These are phyloP conservation scores for Morelia viridis DNA, from an alignment of 2,797 vertebrate genomes.

Conservation along the genomic window DNA sequence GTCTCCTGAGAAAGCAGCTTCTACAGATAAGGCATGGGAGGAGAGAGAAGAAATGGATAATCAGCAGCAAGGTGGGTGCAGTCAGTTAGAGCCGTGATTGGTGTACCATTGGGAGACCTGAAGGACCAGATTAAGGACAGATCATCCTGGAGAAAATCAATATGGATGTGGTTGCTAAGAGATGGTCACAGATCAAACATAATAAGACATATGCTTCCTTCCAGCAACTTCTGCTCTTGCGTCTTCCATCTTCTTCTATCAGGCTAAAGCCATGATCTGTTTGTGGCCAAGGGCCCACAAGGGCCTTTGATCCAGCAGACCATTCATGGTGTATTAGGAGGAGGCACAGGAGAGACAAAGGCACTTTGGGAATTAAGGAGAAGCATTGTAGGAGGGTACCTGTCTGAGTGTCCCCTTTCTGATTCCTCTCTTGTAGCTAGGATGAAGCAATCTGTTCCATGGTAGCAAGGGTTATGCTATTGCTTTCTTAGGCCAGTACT, in stretches of 20 bases:
- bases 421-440: not conserved
- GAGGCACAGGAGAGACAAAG: not conserved
- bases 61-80: not conserved
- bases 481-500: no score
- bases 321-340: not conserved
- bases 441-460: not conserved
- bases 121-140: not conserved
- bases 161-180: not conserved
- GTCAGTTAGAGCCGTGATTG: not conserved
- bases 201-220: not conserved
- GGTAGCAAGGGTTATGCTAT: no score
- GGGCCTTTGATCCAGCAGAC: fast-evolving
- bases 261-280: not conserved
- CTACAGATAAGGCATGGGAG: not conserved
- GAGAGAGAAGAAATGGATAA: not conserved
- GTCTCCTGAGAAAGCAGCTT: not conserved
- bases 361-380: not conserved
- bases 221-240: not conserved
- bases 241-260: not conserved
- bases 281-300: not conserved
- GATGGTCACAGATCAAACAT: not conserved
- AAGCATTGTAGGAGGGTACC: no score
- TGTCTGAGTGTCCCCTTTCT: not conserved
- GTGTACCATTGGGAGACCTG: not conserved
- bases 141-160: not conserved